Evolutionary conservation across 2,888 invertebrate genomes (phyloP).

Genomic region (Orgyia antiqua): DNA sequence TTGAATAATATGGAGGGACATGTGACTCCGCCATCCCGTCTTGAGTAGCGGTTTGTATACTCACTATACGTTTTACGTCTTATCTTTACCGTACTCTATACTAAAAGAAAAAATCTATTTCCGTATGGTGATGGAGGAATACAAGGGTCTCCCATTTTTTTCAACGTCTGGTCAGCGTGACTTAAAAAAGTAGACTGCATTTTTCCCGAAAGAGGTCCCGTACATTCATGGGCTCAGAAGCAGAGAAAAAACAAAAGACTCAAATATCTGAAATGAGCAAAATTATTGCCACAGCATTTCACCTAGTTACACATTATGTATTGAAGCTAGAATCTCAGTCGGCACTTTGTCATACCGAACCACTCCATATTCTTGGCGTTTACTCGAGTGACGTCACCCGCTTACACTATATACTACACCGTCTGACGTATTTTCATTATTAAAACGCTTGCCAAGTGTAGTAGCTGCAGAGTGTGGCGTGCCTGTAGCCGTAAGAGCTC

Average conservation of each 20-base stretch:
- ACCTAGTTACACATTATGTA: slow-evolving; percentile 1
- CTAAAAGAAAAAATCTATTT: too few relatives aligned
- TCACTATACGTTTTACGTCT: too few relatives aligned
- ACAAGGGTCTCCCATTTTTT: too few relatives aligned
- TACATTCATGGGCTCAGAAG: too few relatives aligned
- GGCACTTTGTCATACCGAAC: background rate
- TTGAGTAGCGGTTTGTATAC: background rate
- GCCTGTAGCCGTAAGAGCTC: background rate
- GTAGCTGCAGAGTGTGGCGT: background rate
- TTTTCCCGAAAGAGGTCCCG: too few relatives aligned
- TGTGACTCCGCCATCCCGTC: slow-evolving; percentile 11
- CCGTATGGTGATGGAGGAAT: too few relatives aligned
- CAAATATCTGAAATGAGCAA: too few relatives aligned
- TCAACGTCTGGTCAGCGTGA: too few relatives aligned
- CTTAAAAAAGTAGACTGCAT: too few relatives aligned
- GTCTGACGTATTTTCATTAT: slow-evolving; percentile 12
- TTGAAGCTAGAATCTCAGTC: background rate
- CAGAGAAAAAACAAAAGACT: too few relatives aligned
- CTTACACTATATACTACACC: slow-evolving; percentile 3
- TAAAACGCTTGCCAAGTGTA: slow-evolving; percentile 6
- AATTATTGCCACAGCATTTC: too few relatives aligned
- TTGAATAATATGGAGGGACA: slow-evolving; percentile 39
- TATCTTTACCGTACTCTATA: too few relatives aligned
- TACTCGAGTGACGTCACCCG: slow-evolving; percentile 3
- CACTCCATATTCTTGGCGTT: slow-evolving; percentile 2